A percentile compares a stretch with the other conserved stretches of the same genome.
Evolutionary conservation across 2,797 vertebrate species (phyloP).

Genomic region (Macrochelys suwanniensis): DNA sequence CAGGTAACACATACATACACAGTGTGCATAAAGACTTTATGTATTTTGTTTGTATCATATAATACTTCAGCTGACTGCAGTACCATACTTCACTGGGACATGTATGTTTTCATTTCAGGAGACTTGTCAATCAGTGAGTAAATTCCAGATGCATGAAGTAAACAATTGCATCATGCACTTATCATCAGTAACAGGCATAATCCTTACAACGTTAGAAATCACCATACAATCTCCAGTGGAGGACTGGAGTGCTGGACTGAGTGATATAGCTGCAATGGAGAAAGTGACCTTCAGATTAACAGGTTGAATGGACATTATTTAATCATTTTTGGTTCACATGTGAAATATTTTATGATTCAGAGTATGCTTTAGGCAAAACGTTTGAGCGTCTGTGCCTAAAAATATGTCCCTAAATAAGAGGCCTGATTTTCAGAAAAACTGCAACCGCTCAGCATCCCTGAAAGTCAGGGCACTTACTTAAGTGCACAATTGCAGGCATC

Average conservation of each 20-base stretch:
- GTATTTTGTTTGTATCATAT: background rate
- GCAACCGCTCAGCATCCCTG: background rate
- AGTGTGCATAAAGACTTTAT: background rate
- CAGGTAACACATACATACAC: background rate
- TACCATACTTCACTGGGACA: constrained; percentile 1
- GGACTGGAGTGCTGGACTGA: background rate
- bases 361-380: background rate
- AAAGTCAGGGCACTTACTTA: background rate
- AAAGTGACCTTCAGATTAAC: background rate
- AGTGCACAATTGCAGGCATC: background rate
- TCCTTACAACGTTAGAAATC: constrained; percentile 8
- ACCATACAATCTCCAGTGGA: background rate
- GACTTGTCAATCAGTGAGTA: background rate
- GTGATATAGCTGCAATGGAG: background rate
- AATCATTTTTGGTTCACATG: background rate
- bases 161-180: background rate
- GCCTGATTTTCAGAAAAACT: background rate
- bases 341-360: background rate
- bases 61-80: constrained; percentile 2
- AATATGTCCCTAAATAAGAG: background rate
- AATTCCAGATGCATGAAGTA: background rate
- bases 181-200: constrained; percentile 2
- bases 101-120: background rate
- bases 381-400: background rate
- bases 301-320: background rate